Evolutionary conservation across 2,797 vertebrate genomes (phyloP).

Genomic region (Merluccius polli): DNA sequence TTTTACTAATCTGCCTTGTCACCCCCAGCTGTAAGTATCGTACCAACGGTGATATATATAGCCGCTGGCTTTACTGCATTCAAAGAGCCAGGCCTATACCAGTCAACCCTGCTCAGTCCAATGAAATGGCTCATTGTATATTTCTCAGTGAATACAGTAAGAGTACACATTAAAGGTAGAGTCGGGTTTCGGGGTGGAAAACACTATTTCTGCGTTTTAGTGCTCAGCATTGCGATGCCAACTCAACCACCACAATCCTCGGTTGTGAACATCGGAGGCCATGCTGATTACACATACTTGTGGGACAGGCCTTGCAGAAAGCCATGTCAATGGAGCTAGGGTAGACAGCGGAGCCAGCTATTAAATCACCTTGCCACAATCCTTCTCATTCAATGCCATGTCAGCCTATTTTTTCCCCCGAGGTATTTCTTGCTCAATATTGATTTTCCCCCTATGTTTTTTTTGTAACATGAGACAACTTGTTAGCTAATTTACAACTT

Average conservation of each 20-base stretch:
- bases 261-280: not conserved
- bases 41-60: too few species aligned
- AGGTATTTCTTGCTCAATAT: not conserved
- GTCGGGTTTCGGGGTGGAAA: too few species aligned
- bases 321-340: not conserved
- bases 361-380: not conserved
- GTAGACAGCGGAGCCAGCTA: not conserved
- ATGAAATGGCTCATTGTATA: not conserved
- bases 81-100: not conserved
- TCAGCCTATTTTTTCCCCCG: not conserved
- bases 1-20: too few species aligned
- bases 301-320: not conserved
- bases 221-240: not conserved
- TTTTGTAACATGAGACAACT: not conserved
- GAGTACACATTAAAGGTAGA: too few species aligned
- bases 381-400: not conserved
- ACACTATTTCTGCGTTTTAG: too few species aligned
- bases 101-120: not conserved
- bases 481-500: not conserved
- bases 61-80: too few species aligned
- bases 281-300: not conserved
- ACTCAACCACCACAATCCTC: slow-evolving; percentile 1
- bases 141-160: not conserved
- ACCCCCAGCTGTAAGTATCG: too few species aligned
- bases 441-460: not conserved